Evolutionary conservation across 2,888 invertebrate species (phyloP).

Genomic region (Stegophylla sp.): DNA sequence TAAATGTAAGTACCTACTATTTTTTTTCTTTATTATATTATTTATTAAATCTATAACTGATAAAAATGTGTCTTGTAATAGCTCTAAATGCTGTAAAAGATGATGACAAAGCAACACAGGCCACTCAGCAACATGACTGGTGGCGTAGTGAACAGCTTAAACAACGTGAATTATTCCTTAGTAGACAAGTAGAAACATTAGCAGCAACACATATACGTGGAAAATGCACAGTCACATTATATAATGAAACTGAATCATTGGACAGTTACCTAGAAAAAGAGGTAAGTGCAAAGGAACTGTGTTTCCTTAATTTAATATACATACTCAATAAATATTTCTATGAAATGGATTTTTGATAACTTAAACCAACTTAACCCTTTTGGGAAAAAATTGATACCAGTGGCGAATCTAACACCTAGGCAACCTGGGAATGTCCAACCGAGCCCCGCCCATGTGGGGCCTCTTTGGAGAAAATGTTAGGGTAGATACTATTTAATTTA

Average conservation of each 20-base stretch:
- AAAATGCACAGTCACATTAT: conserved; percentile 97
- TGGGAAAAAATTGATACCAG: no score
- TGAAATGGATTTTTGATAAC: no score
- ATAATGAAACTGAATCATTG: conserved; percentile 98
- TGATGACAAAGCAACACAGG: neutral
- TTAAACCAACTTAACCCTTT: no score
- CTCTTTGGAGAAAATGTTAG: no score
- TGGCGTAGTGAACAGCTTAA: conserved; percentile 70
- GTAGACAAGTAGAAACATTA: conserved; percentile 95
- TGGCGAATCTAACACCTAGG: no score
- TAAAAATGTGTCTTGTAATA: neutral
- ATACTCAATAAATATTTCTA: no score
- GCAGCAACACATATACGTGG: conserved; percentile 99
- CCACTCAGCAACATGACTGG: conserved; percentile 20
- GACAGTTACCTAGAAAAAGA: conserved; percentile 96
- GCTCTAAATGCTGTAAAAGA: conserved; percentile 23
- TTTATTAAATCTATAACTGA: no score
- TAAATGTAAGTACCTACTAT: conserved; percentile 15
- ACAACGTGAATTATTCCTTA: conserved; percentile 97
- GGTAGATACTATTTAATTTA: no score
- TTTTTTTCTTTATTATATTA: neutral
- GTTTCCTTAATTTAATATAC: no score
- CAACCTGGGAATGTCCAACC: no score
- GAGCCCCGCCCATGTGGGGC: no score
- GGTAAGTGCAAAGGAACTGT: conserved; percentile 71